These are phyloP conservation scores for Anomalospiza imberbis DNA, from an alignment of 2,797 vertebrate species.

Conservation along the genomic window DNA sequence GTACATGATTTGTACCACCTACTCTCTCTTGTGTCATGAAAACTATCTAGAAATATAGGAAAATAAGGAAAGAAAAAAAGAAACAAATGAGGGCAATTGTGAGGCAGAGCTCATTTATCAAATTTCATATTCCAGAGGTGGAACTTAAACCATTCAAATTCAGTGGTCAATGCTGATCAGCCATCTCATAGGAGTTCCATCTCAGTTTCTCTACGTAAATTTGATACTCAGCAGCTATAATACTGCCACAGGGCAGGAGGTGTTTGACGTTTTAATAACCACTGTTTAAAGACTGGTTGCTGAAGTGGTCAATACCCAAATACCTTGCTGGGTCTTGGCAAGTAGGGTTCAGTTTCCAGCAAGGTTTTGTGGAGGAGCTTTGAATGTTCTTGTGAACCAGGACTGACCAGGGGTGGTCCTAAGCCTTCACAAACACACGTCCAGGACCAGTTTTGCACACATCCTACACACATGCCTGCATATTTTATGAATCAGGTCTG, in stretches of 20 bases:
- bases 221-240: background rate
- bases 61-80: background rate
- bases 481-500: constrained; percentile 68
- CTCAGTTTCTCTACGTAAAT: background rate
- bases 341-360: background rate
- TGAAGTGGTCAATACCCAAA: background rate
- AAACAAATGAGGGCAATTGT: background rate
- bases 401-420: background rate
- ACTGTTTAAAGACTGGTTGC: background rate
- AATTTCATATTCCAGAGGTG: background rate
- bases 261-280: background rate
- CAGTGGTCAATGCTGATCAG: background rate
- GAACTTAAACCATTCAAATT: background rate
- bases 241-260: background rate
- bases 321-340: background rate
- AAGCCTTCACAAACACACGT: background rate
- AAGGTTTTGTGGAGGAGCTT: background rate
- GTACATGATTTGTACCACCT: background rate
- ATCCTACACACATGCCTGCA: background rate
- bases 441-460: background rate
- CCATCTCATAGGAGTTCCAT: accelerated
- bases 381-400: background rate
- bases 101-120: background rate
- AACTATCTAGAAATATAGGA: background rate
- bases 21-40: background rate